Conservation (phyloP, 2,888 invertebrate genomes). For the Euplexia lucipara region DNA sequence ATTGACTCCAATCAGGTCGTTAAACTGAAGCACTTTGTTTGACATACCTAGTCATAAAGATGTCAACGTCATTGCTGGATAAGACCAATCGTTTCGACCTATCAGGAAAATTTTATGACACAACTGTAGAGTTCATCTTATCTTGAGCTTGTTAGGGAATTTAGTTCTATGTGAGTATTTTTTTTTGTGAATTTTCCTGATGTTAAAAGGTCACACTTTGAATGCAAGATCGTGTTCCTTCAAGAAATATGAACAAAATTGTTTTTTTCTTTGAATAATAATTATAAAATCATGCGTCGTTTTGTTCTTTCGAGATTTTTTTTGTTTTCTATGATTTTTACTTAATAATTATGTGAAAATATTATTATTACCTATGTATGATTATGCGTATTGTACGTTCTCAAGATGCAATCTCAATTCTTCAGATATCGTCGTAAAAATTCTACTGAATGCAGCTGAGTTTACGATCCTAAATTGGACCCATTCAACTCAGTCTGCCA, state of each 20-base stretch:
- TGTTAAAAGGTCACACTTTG: slow-evolving; percentile 1
- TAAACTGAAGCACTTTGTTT: slow-evolving; percentile 29
- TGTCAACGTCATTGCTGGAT: slow-evolving; percentile 6
- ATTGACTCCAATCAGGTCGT: slow-evolving; percentile 16
- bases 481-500: slow-evolving; percentile 23
- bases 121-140: slow-evolving; percentile 50
- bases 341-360: too few relatives aligned
- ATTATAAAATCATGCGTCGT: too few relatives aligned
- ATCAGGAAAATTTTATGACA: slow-evolving; percentile 50
- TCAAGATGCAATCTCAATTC: too few relatives aligned
- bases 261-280: too few relatives aligned
- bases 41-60: slow-evolving; percentile 9
- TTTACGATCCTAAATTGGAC: slow-evolving; percentile 26
- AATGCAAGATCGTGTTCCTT: neutral
- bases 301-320: too few relatives aligned
- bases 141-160: slow-evolving; percentile 28
- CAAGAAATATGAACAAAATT: neutral
- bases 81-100: slow-evolving; percentile 27
- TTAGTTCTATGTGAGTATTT: neutral
- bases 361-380: too few relatives aligned
- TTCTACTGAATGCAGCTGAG: slow-evolving; percentile 12
- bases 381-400: too few relatives aligned
- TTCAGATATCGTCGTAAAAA: neutral
- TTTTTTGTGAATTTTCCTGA: slow-evolving; percentile 1
- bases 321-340: too few relatives aligned